Evolutionary conservation across 2,888 invertebrate species (phyloP).

Genomic region (Melieria crassipennis): DNA sequence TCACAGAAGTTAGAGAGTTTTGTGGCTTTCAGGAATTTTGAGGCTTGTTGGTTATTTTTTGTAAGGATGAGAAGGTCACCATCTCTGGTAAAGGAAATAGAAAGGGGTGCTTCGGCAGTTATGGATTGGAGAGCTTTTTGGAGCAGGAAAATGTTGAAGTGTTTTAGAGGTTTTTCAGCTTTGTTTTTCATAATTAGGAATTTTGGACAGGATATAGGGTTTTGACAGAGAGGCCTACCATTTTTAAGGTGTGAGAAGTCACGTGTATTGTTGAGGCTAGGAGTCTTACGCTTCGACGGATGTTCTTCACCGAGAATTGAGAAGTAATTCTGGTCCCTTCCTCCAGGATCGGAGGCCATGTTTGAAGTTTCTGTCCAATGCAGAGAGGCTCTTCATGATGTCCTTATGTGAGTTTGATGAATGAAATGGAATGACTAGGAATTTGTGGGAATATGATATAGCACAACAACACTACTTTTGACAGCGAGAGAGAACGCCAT

Average conservation of each 20-base stretch:
- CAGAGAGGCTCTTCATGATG: too few relatives aligned
- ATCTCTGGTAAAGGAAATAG: neutral
- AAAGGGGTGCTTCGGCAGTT: neutral
- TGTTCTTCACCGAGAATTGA: conserved; percentile 6
- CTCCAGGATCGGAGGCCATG: conserved; percentile 10
- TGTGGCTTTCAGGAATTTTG: too few relatives aligned
- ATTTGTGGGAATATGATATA: too few relatives aligned
- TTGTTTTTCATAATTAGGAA: too few relatives aligned
- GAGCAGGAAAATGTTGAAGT: too few relatives aligned
- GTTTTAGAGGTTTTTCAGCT: too few relatives aligned
- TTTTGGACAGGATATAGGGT: neutral
- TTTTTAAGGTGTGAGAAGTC: neutral
- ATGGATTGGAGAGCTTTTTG: conserved; percentile 1
- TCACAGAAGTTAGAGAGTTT: too few relatives aligned
- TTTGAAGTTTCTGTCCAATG: too few relatives aligned
- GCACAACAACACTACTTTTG: too few relatives aligned
- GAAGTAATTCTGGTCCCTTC: conserved; percentile 13
- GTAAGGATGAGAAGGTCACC: neutral
- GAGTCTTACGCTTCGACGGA: neutral
- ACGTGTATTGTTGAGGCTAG: neutral
- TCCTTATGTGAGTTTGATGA: too few relatives aligned
- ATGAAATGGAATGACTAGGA: too few relatives aligned
- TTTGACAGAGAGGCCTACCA: neutral
- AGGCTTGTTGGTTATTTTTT: neutral
- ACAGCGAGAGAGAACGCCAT: too few relatives aligned